Evolutionary conservation across 2,113 vertebrate species (phyloP), one percentile per base, ranked within the genome.

Genomic region (Cromileptes altivelis): DNA sequence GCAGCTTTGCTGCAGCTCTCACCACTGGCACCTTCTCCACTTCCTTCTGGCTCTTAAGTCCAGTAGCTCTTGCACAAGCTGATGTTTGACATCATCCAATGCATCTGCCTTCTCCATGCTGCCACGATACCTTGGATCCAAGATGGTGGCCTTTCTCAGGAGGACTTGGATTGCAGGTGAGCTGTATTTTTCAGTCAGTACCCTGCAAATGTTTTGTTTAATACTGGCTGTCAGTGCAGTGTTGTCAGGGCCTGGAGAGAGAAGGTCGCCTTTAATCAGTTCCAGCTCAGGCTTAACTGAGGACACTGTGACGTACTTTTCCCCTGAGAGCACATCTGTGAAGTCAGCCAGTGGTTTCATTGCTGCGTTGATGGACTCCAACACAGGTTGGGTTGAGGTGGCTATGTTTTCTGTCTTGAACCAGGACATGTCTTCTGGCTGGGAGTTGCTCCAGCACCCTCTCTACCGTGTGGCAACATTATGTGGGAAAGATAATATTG

Each of bases 311-410:
- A 79, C 62, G 40, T 83, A 75, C 15, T 61, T 80, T 80, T 79
- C 70, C 49, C 75, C 71, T 64, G 63, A 65, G n/a, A 47, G 63
- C 13, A 65, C 3, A 2, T 47, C 40, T 47, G 42, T 65, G 6
- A 65, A 47, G 40, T 65, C 63, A 65, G n/a, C 63, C n/a, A 65
- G 21, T 65, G 42, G 63, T 9, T 47, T 65, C n/a, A 47, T 47
- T 65, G 63, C 42, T 65, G 63, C n/a, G 14, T 65, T 65, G 13
- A 65, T 65, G 63, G 63, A 47, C 13, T 65, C 63, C 63, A 65
- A 47, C 63, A 47, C 63, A 65, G 63, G 82, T 82, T 75, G 78
- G 83, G 58, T 60, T 82, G 57, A 88, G 79, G 75, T 82, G 79
- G 40, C 70, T 30, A 71, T 75, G 71, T 62, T 71, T 71, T 71